Evolutionary conservation across 2,113 vertebrate species (phyloP).

Genomic region (Numida meleagris): DNA sequence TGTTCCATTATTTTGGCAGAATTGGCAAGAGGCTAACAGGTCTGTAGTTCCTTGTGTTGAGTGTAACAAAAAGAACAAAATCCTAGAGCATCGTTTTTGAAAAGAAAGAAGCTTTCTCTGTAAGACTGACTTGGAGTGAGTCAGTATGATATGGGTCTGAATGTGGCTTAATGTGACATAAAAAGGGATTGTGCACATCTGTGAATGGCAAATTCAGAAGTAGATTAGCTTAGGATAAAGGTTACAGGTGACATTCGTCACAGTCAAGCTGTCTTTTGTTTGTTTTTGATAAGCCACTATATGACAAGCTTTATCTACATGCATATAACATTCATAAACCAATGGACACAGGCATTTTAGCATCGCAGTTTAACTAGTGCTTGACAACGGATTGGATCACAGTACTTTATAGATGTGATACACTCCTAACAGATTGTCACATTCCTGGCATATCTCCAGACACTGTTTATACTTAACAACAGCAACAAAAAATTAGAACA

Average conservation of each 20-base stretch:
- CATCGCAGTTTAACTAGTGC: background rate
- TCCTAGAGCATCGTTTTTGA: background rate
- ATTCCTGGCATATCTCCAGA: constrained; percentile 47
- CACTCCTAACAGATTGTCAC: constrained; percentile 25
- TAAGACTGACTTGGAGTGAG: background rate
- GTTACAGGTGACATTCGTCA: constrained; percentile 54
- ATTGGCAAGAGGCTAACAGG: constrained; percentile 1
- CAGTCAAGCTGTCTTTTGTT: constrained; percentile 43
- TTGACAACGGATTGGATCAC: constrained; percentile 20
- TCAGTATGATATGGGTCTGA: background rate
- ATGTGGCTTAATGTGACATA: constrained; percentile 23
- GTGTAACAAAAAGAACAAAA: background rate
- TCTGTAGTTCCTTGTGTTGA: background rate
- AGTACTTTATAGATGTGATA: constrained; percentile 23
- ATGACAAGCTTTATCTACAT: constrained; percentile 40
- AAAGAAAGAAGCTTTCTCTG: background rate
- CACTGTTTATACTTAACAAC: constrained; percentile 29
- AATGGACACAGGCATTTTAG: constrained; percentile 27
- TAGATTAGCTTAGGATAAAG: constrained; percentile 25
- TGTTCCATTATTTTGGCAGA: constrained; percentile 10
- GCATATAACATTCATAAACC: background rate
- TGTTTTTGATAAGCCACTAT: constrained; percentile 37
- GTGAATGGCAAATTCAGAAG: constrained; percentile 25
- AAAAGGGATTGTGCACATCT: background rate
- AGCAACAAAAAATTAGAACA: constrained; percentile 27